Evolutionary conservation across 1,140 invertebrate species (phyloP).

Genomic region (Homalodisca vitripennis): DNA sequence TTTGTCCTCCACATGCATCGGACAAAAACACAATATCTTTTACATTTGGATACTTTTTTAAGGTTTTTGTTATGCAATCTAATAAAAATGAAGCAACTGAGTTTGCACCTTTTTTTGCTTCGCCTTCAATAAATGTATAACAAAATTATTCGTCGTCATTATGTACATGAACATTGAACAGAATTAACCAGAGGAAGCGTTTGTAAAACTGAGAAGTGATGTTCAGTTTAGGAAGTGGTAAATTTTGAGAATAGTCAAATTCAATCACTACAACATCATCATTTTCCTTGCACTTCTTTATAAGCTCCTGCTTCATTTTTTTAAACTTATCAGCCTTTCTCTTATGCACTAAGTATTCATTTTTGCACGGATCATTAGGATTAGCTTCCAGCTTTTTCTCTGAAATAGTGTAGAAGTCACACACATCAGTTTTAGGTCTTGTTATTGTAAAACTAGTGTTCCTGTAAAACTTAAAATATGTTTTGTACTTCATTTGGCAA

Average conservation of each 20-base stretch:
- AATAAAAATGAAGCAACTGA: neutral
- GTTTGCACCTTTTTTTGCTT: conserved; percentile 22
- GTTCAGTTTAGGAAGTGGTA: conserved; percentile 30
- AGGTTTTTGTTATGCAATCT: neutral
- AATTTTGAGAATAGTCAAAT: conserved; percentile 35
- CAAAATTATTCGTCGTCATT: conserved; percentile 26
- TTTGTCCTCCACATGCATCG: conserved; percentile 17
- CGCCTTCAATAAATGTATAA: conserved; percentile 27
- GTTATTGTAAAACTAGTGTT: conserved; percentile 21
- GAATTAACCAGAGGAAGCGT: conserved; percentile 29
- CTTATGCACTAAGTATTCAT: conserved; percentile 4
- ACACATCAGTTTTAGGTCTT: conserved; percentile 29
- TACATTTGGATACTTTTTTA: neutral
- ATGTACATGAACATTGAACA: conserved; percentile 32
- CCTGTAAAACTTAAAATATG: too few species aligned
- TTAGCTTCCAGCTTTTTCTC: conserved; percentile 20
- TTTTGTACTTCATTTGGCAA: conserved; percentile 24
- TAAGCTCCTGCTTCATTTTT: conserved; percentile 17
- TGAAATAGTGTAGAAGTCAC: conserved; percentile 28
- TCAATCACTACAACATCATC: conserved; percentile 28
- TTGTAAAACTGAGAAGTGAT: conserved; percentile 34
- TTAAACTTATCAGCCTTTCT: conserved; percentile 17
- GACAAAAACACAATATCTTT: neutral
- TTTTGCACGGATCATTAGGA: conserved; percentile 25
- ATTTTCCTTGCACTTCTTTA: conserved; percentile 2